Percentiles rank a stretch among this genome's conserved stretches.
These are phyloP conservation scores for Phania funesta DNA, from an alignment of 2,888 invertebrate genomes.

Conservation along the genomic window DNA sequence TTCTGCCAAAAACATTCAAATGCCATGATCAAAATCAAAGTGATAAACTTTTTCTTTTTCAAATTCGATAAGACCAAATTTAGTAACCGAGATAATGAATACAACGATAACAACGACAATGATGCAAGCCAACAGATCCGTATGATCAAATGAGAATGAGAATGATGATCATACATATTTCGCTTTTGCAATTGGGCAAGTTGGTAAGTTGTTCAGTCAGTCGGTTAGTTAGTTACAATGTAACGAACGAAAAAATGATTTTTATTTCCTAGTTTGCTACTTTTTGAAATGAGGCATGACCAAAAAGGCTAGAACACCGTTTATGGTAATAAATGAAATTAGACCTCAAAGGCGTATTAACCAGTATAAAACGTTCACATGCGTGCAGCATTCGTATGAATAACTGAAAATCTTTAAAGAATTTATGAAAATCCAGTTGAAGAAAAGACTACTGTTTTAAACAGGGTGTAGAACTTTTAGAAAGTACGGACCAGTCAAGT, in stretches of 20 bases:
- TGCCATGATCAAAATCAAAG: constrained; percentile 15
- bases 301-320: constrained; percentile 75
- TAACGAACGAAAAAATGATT: constrained; percentile 21
- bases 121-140: constrained; percentile 23
- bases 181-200: not conserved
- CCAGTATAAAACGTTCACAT: constrained; percentile 30
- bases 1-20: not conserved
- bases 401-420: not conserved
- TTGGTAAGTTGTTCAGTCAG: not conserved
- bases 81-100: constrained; percentile 28
- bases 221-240: constrained; percentile 29
- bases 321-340: constrained; percentile 78
- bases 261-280: constrained; percentile 4
- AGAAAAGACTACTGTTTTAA: too few species aligned
- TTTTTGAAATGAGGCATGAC: constrained; percentile 75
- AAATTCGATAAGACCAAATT: constrained; percentile 42
- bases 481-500: too few species aligned
- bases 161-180: constrained; percentile 20
- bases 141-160: constrained; percentile 28
- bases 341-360: constrained; percentile 71
- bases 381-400: not conserved
- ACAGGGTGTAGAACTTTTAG: too few species aligned
- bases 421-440: too few species aligned
- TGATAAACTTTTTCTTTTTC: constrained; percentile 14
- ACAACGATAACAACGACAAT: constrained; percentile 41